Evolutionary conservation across 2,888 invertebrate genomes (phyloP).

Genomic region (Sminthurides aquaticus): DNA sequence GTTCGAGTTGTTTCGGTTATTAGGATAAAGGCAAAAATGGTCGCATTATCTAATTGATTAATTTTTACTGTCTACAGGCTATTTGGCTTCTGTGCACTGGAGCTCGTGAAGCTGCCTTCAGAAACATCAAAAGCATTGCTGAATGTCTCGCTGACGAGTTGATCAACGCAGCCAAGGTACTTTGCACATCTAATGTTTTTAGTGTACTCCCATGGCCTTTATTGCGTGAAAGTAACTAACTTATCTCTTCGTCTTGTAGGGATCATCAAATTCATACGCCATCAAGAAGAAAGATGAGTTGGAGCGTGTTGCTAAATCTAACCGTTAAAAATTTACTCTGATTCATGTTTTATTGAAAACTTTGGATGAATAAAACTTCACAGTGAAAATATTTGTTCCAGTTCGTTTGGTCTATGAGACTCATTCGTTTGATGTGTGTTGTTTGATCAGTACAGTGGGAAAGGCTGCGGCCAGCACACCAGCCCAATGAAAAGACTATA

Average conservation of each 20-base stretch:
- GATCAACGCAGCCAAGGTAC: constrained; percentile 95
- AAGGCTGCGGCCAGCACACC: no score
- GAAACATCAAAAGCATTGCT: constrained; percentile 99
- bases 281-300: constrained; percentile 99
- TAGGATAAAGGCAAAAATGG: not conserved
- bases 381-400: constrained; percentile 6
- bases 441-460: no score
- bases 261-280: constrained; percentile 98
- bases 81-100: constrained; percentile 99
- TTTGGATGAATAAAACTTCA: constrained; percentile 21
- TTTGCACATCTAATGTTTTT: constrained; percentile 9
- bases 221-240: no score
- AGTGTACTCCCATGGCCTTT: not conserved
- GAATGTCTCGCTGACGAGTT: constrained; percentile 99
- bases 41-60: not conserved
- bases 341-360: constrained; percentile 12
- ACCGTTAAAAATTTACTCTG: constrained; percentile 73
- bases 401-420: no score
- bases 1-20: constrained; percentile 33
- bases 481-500: no score
- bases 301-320: constrained; percentile 99
- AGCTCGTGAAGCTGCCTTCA: constrained; percentile 97
- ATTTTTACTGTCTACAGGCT: constrained; percentile 53
- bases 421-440: no score
- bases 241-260: no score